Evolutionary conservation across 2,888 invertebrate genomes (phyloP), one percentile per base, ranked within the genome.

Genomic region (Anarsia innoxiella): DNA sequence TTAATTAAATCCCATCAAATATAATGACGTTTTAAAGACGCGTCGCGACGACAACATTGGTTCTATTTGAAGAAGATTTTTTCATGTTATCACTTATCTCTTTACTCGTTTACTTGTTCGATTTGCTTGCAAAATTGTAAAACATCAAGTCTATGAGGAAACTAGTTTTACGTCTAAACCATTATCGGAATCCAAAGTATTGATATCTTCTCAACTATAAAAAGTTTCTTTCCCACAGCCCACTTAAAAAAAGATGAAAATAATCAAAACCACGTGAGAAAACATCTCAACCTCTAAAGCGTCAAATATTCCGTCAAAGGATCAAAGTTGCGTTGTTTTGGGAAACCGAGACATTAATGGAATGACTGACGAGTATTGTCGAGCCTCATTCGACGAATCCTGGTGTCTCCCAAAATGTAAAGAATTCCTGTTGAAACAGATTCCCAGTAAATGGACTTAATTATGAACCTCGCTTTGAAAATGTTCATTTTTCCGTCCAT

Each of bases 331-430:
- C 64, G 60, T 59, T 66, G 71, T 80, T 82, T 80, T 72, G 59
- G 63, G 77, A 76, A 83, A 80, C 67, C 67, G 60, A 61, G 63
- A 66, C 72, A 70, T 75, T 73, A 77, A 67, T 78, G 68, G 76
- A 80, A 82, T 79, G 76, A 71, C 80, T 75, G 79, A 80, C 82
- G 75, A 77, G 65, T 76, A 67, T 69, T 66, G 66, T 68, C 53
- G 61, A 66, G 55, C 54, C 51, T 47, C 49, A 49, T 82, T 78
- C 80, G 61, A 51, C 57, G 80, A 82, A 83, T 53, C 51, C 45
- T 50, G 49, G 51, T 51, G 62, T 59, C 64, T 59, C 53, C 63
- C 51, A 46, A 66, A 70, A 76, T 75, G 61, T 66, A 42, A 54
- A 49, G 70, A 65, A 78, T 77, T 62, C 60, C 40, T 44, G 48